Evolutionary conservation across 2,797 vertebrate genomes (phyloP).

Genomic region (Diglossa cyanea): DNA sequence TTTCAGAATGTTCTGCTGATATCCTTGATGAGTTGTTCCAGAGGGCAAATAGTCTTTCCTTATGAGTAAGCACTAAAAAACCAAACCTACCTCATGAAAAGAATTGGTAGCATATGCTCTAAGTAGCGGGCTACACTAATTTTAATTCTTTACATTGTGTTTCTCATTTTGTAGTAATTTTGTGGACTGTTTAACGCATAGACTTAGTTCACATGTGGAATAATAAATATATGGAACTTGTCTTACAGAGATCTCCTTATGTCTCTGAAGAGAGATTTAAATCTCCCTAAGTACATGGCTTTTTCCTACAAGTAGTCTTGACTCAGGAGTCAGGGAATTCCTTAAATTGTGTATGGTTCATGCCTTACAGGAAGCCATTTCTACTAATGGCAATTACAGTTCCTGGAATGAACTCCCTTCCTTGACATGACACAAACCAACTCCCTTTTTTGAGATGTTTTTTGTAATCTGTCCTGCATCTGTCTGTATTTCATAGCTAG

Average conservation of each 20-base stretch:
- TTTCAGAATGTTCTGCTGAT: conserved; percentile 39
- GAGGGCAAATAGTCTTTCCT: neutral
- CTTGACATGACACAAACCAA: neutral
- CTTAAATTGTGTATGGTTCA: neutral
- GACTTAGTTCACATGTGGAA: neutral
- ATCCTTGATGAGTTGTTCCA: conserved; percentile 22
- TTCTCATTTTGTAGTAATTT: neutral
- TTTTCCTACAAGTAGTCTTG: neutral
- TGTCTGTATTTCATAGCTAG: neutral
- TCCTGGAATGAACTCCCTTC: neutral
- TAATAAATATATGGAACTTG: neutral
- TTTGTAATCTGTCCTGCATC: neutral
- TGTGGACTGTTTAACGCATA: neutral
- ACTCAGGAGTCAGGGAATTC: neutral
- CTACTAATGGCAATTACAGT: neutral
- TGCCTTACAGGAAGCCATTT: neutral
- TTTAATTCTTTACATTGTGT: neutral
- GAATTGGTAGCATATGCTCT: neutral
- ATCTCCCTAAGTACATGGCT: neutral
- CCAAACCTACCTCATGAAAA: neutral
- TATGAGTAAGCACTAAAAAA: neutral
- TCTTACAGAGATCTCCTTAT: neutral
- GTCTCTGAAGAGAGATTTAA: neutral
- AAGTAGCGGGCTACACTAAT: neutral
- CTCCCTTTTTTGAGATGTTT: neutral